phyloP scores from a whole-genome alignment of 92 coral and sea anemone species.

The Blastomussa wellsi region DNA sequence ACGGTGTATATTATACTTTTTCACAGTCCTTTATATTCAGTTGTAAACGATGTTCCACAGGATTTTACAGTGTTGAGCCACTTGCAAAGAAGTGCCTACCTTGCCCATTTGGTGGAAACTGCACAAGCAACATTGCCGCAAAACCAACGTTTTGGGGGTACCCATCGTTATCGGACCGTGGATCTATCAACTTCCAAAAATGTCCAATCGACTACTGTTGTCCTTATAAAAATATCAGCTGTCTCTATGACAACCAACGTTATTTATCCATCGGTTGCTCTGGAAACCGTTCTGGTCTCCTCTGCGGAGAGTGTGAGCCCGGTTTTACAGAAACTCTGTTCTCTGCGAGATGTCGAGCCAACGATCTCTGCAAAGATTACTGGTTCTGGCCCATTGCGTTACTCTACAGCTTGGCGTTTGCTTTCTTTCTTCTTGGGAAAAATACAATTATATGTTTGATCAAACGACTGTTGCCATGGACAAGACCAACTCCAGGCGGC shows the following conservation, averaged over 20 bases:
- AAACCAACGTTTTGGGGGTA: constrained; percentile 59
- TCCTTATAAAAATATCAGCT: constrained; percentile 13
- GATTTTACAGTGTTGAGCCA: constrained; percentile 42
- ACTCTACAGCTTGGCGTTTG: constrained; percentile 33
- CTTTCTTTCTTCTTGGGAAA: constrained; percentile 32
- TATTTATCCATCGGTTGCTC: constrained; percentile 21
- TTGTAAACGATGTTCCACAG: constrained; percentile 36
- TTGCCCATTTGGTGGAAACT: constrained; percentile 84
- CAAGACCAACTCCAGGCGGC: background rate
- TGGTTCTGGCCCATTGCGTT: constrained; percentile 58
- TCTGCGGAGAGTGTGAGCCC: constrained; percentile 43
- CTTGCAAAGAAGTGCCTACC: constrained; percentile 30
- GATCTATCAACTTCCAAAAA: constrained; percentile 18
- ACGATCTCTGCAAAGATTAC: constrained; percentile 35
- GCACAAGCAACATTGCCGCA: constrained; percentile 54
- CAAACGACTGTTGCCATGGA: constrained; percentile 5
- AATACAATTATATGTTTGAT: background rate
- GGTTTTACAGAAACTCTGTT: constrained; percentile 43
- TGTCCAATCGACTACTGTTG: constrained; percentile 57
- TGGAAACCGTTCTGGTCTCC: constrained; percentile 37
- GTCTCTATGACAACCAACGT: constrained; percentile 20
- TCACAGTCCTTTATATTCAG: constrained; percentile 17
- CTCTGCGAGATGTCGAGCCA: constrained; percentile 37
- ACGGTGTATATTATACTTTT: background rate
- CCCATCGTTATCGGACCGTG: background rate